Evolutionary conservation across 2,797 vertebrate genomes (phyloP).

Genomic region (Zalophus californianus): DNA sequence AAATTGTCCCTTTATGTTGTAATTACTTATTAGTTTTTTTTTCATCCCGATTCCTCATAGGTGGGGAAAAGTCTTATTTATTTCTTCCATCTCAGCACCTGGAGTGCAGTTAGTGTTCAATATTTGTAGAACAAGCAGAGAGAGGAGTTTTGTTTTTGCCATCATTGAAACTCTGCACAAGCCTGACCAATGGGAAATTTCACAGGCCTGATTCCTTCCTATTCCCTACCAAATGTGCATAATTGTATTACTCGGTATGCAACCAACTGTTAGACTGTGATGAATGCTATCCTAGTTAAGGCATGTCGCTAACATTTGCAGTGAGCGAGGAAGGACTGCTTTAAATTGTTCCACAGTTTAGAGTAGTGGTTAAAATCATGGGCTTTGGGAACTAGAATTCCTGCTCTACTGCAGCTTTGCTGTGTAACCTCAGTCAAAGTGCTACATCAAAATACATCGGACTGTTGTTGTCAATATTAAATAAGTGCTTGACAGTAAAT

Average conservation of each 20-base stretch:
- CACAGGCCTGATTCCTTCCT: not conserved
- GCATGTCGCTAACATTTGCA: slow-evolving; percentile 17
- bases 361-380: slow-evolving; percentile 9
- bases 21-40: slow-evolving; percentile 43
- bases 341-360: slow-evolving; percentile 17
- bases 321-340: not conserved
- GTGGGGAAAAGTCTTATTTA: not conserved
- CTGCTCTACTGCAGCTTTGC: not conserved
- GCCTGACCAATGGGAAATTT: not conserved
- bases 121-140: slow-evolving; percentile 37
- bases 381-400: not conserved
- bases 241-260: slow-evolving; percentile 16
- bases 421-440: not conserved
- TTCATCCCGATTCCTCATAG: not conserved
- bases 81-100: not conserved
- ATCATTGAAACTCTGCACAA: not conserved
- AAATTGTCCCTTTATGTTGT: slow-evolving; percentile 12
- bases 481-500: not conserved
- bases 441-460: not conserved
- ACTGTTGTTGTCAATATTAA: slow-evolving; percentile 8
- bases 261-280: slow-evolving; percentile 47
- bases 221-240: slow-evolving; percentile 5
- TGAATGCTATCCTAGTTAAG: slow-evolving; percentile 41
- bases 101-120: not conserved
- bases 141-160: slow-evolving; percentile 33